Evolutionary conservation across 1,140 invertebrate genomes (phyloP).

Genomic region (Drosophila kohkoa): DNA sequence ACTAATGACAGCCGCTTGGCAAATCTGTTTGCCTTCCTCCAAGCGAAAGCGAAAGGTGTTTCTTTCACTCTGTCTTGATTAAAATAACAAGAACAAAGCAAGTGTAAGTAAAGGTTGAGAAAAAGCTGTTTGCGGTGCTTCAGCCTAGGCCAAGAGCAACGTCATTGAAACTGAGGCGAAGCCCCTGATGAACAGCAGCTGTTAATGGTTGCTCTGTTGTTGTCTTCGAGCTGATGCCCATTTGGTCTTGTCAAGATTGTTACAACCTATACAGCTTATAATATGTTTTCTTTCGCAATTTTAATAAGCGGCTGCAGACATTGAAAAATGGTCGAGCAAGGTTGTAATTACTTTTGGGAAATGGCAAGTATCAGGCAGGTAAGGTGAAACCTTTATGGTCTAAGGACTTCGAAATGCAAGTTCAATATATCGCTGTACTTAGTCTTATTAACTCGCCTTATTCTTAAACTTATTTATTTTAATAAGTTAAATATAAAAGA

Average conservation of each 20-base stretch:
- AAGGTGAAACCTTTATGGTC: no score
- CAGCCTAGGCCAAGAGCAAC: constrained; percentile 38
- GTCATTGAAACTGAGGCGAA: constrained; percentile 47
- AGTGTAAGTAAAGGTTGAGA: constrained; percentile 14
- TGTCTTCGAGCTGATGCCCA: constrained; percentile 13
- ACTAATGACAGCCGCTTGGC: constrained; percentile 69
- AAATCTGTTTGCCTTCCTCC: constrained; percentile 65
- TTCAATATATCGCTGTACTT: no score
- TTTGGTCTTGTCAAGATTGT: constrained; percentile 3
- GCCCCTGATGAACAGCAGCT: constrained; percentile 51
- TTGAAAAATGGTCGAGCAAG: neutral
- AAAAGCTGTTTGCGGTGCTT: constrained; percentile 45
- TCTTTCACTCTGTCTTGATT: constrained; percentile 52
- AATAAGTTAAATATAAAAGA: no score
- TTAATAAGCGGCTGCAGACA: neutral
- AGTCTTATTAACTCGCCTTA: no score
- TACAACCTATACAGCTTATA: no score
- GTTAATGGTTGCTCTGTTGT: neutral
- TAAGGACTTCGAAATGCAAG: no score
- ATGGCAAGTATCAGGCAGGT: neutral
- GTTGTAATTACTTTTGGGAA: neutral
- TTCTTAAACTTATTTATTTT: no score
- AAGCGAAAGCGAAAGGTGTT: constrained; percentile 66
- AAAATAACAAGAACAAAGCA: constrained; percentile 44
- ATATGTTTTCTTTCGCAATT: neutral